A percentile compares a stretch with the other conserved stretches of the same genome.
phyloP scores from a whole-genome alignment of 2,113 vertebrate genomes.

The Pongo abelii region DNA sequence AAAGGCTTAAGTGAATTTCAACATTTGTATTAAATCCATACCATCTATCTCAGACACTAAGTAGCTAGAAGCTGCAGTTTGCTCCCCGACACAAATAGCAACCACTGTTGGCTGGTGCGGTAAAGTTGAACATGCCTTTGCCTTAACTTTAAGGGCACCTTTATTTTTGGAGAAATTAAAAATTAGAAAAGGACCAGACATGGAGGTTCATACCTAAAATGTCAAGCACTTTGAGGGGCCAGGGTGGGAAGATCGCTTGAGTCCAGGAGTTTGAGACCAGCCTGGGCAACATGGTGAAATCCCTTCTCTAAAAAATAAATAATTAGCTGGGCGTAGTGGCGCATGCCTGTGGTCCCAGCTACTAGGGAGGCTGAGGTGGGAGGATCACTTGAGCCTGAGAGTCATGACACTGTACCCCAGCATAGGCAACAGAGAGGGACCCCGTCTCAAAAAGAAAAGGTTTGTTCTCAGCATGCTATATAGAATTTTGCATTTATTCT shows the following conservation, averaged over 20 bases:
- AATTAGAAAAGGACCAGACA: background rate
- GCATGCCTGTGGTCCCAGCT: too few relatives aligned
- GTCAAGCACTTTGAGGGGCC: too few relatives aligned
- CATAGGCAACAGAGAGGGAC: too few relatives aligned
- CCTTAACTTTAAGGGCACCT: background rate
- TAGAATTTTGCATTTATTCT: background rate
- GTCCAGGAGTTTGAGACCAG: too few relatives aligned
- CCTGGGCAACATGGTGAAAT: too few relatives aligned
- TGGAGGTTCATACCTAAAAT: too few relatives aligned
- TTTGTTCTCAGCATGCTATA: background rate
- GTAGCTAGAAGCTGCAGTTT: background rate
- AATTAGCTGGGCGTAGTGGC: too few relatives aligned
- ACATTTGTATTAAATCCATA: conserved; percentile 63
- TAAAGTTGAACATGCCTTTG: background rate
- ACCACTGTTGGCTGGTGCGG: background rate
- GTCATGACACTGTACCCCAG: too few relatives aligned
- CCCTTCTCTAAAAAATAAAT: too few relatives aligned
- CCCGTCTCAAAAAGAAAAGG: background rate
- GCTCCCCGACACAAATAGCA: background rate
- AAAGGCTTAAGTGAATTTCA: conserved; percentile 71
- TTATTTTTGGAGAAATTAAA: background rate
- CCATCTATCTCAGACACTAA: conserved; percentile 44
- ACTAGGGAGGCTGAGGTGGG: too few relatives aligned
- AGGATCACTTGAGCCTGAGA: too few relatives aligned
- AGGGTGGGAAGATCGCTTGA: too few relatives aligned